A percentile compares a stretch with the other conserved stretches of the same genome.
Conservation (phyloP, 2,888 invertebrate species). For the Aphodius granarius region DNA sequence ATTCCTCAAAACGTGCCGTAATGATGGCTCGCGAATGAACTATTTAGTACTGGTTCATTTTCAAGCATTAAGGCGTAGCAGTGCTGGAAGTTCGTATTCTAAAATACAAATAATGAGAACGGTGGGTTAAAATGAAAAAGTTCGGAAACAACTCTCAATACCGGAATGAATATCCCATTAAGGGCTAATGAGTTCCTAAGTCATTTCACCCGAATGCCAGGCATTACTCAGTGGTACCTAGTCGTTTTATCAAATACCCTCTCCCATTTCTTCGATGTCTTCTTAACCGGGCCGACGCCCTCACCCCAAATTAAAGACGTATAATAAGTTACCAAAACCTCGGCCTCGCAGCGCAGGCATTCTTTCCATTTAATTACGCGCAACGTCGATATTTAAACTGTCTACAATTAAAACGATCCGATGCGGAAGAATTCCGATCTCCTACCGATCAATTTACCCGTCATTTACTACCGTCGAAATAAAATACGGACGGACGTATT, state of each 20-base stretch:
- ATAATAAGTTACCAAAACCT: conserved; percentile 1
- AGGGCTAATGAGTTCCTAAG: conserved; percentile 37
- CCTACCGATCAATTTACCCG: not conserved
- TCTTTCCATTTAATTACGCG: conserved; percentile 24
- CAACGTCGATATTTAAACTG: conserved; percentile 31
- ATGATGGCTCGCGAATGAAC: too few relatives aligned
- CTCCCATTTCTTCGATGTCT: conserved; percentile 14
- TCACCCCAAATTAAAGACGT: not conserved
- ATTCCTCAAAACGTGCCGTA: too few relatives aligned
- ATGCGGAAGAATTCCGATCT: not conserved
- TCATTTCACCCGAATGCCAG: conserved; percentile 32
- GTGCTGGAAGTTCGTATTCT: conserved; percentile 10
- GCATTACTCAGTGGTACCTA: conserved; percentile 31
- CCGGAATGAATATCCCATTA: conserved; percentile 35
- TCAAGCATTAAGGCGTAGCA: not conserved
- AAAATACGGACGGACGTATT: not conserved
- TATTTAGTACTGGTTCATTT: too few relatives aligned
- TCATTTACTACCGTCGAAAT: not conserved
- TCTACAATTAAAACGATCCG: not conserved
- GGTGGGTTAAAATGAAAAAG: conserved; percentile 30
- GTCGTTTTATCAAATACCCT: conserved; percentile 15
- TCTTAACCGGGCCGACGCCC: not conserved
- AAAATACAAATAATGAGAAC: conserved; percentile 35
- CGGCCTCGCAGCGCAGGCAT: not conserved
- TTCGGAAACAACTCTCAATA: conserved; percentile 26